Conservation (phyloP, 1,140 invertebrate genomes). For the Achroia grisella region DNA sequence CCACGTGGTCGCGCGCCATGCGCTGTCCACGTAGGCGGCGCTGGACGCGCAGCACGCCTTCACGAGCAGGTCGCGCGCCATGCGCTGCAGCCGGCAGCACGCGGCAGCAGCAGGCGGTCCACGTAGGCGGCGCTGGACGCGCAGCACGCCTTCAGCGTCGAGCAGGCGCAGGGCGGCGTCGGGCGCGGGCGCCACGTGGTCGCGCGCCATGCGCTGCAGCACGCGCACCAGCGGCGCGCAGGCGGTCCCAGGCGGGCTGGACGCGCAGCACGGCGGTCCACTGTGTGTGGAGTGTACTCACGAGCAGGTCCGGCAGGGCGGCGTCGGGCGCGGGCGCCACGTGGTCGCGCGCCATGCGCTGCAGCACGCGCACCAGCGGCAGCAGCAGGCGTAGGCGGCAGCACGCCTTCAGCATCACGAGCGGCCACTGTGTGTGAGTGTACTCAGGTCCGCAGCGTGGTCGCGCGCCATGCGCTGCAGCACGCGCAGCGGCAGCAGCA, state of each 20-base stretch:
- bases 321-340: conserved; percentile 78
- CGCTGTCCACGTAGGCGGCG: conserved; percentile 94
- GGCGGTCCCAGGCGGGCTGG: conserved; percentile 91
- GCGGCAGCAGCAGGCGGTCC: conserved; percentile 82
- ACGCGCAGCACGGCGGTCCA: conserved; percentile 97
- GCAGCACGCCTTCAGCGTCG: conserved; percentile 95
- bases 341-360: conserved; percentile 93
- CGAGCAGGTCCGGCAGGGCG: conserved; percentile 47
- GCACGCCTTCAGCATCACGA: conserved; percentile 97
- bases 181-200: conserved; percentile 90
- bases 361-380: conserved; percentile 93
- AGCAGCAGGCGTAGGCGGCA: conserved; percentile 92
- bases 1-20: conserved; percentile 93
- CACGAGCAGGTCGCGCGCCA: conserved; percentile 76
- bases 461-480: conserved; percentile 92
- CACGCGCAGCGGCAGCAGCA: conserved; percentile 91
- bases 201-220: conserved; percentile 90
- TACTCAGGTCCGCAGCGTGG: conserved; percentile 86
- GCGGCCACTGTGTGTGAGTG: no score
- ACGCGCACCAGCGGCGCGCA: conserved; percentile 94
- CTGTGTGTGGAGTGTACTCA: conserved; percentile 74
- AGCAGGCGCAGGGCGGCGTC: no score
- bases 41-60: conserved; percentile 86
- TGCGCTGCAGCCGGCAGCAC: conserved; percentile 92
- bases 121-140: conserved; percentile 81